Evolutionary conservation across 2,797 vertebrate genomes (phyloP).

Genomic region (Synanceia verrucosa): DNA sequence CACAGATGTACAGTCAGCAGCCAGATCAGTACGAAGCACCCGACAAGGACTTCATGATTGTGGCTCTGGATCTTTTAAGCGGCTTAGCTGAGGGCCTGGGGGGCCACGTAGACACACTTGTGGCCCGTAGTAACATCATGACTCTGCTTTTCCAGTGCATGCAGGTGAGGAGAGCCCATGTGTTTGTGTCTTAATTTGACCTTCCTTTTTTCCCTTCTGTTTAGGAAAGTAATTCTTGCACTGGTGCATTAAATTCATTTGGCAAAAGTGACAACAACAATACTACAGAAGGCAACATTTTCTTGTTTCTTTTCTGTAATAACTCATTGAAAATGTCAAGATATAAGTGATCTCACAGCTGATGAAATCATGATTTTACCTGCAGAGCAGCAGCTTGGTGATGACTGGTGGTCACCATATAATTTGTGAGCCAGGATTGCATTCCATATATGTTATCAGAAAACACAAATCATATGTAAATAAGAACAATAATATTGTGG

Average conservation of each 20-base stretch:
- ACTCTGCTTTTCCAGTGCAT: constrained; percentile 94
- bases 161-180: constrained; percentile 83
- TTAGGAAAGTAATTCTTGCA: neutral
- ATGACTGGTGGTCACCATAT: neutral
- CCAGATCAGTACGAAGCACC: constrained; percentile 95
- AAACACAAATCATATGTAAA: neutral
- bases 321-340: neutral
- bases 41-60: constrained; percentile 97
- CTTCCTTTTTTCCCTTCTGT: neutral
- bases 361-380: neutral
- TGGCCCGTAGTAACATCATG: constrained; percentile 95
- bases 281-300: too few species aligned
- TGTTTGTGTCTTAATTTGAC: neutral
- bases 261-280: neutral
- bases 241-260: neutral
- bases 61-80: constrained; percentile 92
- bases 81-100: constrained; percentile 93
- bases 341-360: neutral
- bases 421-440: neutral
- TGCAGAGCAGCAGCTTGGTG: neutral
- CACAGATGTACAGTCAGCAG: constrained; percentile 93
- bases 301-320: neutral
- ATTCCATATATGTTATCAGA: neutral
- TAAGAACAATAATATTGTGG: neutral
- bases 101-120: constrained; percentile 90